Base-by-base conservation (phyloP, 1,140 invertebrate species). In the Ladona fulva region DNA sequence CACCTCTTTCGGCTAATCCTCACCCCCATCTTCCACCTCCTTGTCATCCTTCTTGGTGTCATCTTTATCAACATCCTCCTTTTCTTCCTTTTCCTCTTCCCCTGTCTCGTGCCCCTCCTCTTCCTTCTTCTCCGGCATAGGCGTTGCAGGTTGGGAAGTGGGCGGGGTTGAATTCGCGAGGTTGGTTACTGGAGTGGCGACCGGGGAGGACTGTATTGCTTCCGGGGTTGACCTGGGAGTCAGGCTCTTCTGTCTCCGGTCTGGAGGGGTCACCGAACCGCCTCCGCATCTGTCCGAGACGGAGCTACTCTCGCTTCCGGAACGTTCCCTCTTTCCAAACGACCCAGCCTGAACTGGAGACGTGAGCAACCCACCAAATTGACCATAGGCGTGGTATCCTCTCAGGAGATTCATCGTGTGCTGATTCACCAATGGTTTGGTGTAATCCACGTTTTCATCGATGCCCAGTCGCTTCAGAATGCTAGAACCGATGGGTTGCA, bases 381-480 rank as follows among this genome's bases (percentile, higher is more conserved):
- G 52, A 22, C 3, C 52, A 78, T 87, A 87, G 79, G 91, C 91
- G 77, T 93, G 92, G 83, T 94, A 95, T 77, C 88, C 92, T 80
- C 93, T 87, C 37, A 94, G 84, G 78, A 94, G 87, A 83, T 91
- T 93, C 92, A 94, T 94, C 0, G 93, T 93, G 84, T 94, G 93
- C 5, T 92, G 89, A 83, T 96, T 94, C 76, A 96, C 94, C 74
- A 96, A 82, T 0, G 95, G 95, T 84, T 96, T 96, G 0, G 94
- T 96, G 83, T 96, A 96, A 82, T 96, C 94, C 10, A 94, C 93
- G 83, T 92, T 95, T 84, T 97, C 95, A 82, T 97, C 95, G 82
- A 97, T 97, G 22, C 95, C 95, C 80, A 97, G 85, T 77, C 95
- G 89, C 83, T 97, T 96, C 11, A 97, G 85, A 80, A 97, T 97